Percentiles rank a stretch among this genome's conserved stretches.
Conservation (phyloP, 2,113 vertebrate genomes). For the Setophaga coronata region DNA sequence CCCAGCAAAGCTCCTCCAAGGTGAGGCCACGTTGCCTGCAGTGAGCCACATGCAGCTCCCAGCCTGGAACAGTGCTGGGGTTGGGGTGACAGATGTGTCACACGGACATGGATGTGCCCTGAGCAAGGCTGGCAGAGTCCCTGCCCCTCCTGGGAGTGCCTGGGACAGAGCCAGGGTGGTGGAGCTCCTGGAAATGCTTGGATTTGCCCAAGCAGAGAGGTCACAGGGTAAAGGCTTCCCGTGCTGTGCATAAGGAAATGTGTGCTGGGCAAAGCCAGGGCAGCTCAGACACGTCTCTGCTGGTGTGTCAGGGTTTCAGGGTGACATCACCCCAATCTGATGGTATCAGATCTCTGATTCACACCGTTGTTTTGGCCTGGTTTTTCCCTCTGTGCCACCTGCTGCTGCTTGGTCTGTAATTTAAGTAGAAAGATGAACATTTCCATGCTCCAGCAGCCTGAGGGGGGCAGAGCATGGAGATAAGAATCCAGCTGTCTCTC, state of each 20-base stretch:
- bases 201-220: not conserved
- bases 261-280: fast-evolving
- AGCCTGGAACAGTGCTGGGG: not conserved
- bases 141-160: not conserved
- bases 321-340: not conserved
- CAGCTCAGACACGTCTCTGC: not conserved
- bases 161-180: not conserved
- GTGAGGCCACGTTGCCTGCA: fast-evolving
- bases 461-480: conserved; percentile 23
- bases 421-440: not conserved
- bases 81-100: fast-evolving
- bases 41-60: fast-evolving
- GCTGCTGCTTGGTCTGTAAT: not conserved
- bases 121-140: fast-evolving
- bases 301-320: fast-evolving
- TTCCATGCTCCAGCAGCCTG: not conserved
- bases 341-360: not conserved
- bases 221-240: fast-evolving
- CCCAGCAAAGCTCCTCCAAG: not conserved
- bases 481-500: conserved; percentile 26
- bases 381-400: fast-evolving
- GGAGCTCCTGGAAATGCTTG: not conserved
- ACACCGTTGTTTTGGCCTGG: not conserved
- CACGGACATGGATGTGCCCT: not conserved
- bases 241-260: fast-evolving